Evolutionary conservation across 2,888 invertebrate genomes (phyloP).

Genomic region (Camptogramma bilineatum): DNA sequence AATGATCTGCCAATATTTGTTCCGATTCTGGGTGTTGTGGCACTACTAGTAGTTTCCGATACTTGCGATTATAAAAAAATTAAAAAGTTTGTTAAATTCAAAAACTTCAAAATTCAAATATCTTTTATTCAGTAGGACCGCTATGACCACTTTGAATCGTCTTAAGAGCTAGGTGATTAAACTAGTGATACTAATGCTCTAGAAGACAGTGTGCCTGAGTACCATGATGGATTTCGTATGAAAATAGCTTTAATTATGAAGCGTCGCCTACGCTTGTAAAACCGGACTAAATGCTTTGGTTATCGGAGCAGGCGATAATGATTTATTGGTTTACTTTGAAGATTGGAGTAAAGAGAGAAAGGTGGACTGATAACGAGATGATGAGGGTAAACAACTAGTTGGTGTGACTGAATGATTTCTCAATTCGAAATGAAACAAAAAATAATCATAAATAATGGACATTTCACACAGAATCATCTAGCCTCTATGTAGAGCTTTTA

Average conservation of each 20-base stretch:
- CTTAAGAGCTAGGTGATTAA: no score
- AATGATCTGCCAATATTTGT: no score
- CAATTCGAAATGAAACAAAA: background rate
- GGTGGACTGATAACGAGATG: constrained; percentile 36
- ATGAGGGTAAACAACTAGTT: constrained; percentile 26
- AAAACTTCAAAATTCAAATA: no score
- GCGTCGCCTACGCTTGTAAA: constrained; percentile 51
- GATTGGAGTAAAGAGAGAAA: constrained; percentile 39
- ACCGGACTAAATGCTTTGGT: constrained; percentile 52
- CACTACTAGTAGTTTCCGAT: no score
- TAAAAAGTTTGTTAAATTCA: no score
- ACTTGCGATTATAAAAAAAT: no score
- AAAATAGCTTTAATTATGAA: constrained; percentile 46
- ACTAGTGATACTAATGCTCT: background rate
- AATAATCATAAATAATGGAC: no score
- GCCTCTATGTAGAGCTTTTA: no score
- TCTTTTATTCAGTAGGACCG: no score
- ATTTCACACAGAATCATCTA: no score
- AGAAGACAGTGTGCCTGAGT: constrained; percentile 18
- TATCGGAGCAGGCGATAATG: constrained; percentile 48
- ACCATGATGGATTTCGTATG: constrained; percentile 45
- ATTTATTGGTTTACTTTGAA: constrained; percentile 50
- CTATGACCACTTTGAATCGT: no score
- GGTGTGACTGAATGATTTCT: background rate
- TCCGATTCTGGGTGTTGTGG: no score